Evolutionary conservation across 2,113 vertebrate species (phyloP).

Genomic region (Sylvia atricapilla): DNA sequence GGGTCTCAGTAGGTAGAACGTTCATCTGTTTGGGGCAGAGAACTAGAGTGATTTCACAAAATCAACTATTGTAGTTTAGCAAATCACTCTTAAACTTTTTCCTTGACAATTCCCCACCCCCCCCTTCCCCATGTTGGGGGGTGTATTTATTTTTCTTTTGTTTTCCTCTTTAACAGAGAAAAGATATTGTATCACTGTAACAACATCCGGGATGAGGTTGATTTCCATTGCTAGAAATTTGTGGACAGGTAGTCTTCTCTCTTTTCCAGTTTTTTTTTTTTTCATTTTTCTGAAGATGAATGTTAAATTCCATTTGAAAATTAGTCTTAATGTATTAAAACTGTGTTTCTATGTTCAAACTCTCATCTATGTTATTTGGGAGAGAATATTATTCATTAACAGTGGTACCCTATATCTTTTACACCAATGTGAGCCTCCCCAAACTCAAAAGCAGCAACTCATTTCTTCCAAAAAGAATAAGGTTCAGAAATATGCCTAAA

Average conservation of each 20-base stretch:
- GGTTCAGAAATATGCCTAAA: neutral
- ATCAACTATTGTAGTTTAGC: neutral
- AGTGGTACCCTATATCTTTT: neutral
- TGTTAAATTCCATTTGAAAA: neutral
- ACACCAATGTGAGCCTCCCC: neutral
- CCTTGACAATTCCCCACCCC: too few relatives aligned
- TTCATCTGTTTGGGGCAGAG: neutral
- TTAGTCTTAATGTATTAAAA: neutral
- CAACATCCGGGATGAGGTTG: neutral
- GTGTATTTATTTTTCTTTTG: neutral
- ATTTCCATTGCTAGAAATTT: neutral
- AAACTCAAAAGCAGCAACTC: neutral
- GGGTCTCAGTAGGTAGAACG: neutral
- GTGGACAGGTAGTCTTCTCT: neutral
- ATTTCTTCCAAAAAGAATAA: neutral
- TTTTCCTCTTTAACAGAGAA: neutral
- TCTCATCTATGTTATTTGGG: neutral
- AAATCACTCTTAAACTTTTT: neutral
- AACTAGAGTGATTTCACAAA: neutral
- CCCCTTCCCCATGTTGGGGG: fast-evolving
- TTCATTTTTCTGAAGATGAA: neutral
- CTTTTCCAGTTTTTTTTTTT: too few relatives aligned
- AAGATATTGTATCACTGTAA: neutral
- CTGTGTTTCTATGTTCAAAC: neutral
- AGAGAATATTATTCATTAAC: neutral